These are phyloP conservation scores for Melanotaenia pygmaea DNA, from an alignment of 2,797 vertebrate species.

Conservation along the genomic window DNA sequence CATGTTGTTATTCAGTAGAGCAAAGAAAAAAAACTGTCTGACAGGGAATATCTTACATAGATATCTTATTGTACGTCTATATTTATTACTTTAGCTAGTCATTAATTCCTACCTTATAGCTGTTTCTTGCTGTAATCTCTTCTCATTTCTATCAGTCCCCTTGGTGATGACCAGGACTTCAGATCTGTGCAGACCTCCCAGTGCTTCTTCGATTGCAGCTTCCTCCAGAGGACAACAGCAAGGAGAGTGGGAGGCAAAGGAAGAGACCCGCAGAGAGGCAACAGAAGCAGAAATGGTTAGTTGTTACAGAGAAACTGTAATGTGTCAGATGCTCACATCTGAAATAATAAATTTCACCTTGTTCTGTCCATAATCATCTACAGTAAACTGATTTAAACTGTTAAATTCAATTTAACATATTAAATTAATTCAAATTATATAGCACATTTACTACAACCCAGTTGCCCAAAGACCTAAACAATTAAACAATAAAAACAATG, in stretches of 20 bases:
- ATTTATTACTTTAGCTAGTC: conserved; percentile 29
- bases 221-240: conserved; percentile 76
- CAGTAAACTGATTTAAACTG: neutral
- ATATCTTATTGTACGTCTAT: conserved; percentile 29
- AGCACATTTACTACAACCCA: no score
- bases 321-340: neutral
- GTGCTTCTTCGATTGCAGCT: conserved; percentile 58
- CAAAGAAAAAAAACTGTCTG: neutral
- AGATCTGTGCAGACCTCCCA: conserved; percentile 78
- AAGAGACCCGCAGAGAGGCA: conserved; percentile 84
- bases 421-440: no score
- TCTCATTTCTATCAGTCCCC: conserved; percentile 83
- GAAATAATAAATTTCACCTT: neutral
- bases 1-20: neutral
- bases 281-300: conserved; percentile 78
- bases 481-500: no score
- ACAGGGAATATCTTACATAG: neutral
- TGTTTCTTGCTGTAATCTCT: conserved; percentile 66
- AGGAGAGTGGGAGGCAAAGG: conserved; percentile 83
- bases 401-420: no score
- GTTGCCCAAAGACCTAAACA: no score
- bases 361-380: neutral
- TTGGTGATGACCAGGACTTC: conserved; percentile 75
- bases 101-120: conserved; percentile 34
- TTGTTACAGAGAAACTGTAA: conserved; percentile 12